A percentile compares a stretch with the other conserved stretches of the same genome.
These are phyloP conservation scores for Sebastes wilsoni DNA, from an alignment of 2,797 vertebrate species.

Conservation along the genomic window DNA sequence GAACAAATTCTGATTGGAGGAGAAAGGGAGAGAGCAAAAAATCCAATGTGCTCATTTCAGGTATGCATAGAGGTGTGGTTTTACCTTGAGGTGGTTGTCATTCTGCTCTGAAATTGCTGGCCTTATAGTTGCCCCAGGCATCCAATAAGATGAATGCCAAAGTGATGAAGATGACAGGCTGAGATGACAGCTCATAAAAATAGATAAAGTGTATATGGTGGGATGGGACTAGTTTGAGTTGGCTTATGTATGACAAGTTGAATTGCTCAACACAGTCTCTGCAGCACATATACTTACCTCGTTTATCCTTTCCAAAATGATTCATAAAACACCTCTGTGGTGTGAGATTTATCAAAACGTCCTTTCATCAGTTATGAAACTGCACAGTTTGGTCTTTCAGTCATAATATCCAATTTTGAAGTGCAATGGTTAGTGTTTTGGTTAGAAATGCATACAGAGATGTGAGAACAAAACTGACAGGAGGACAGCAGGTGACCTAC, in stretches of 20 bases:
- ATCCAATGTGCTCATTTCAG: background rate
- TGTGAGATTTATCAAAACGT: background rate
- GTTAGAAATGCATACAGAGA: background rate
- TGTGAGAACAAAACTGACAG: background rate
- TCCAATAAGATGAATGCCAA: background rate
- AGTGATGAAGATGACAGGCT: background rate
- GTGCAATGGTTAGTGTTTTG: background rate
- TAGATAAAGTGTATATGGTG: background rate
- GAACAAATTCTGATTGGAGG: background rate
- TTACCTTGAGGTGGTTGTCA: slow-evolving; percentile 38
- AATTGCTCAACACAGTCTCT: background rate
- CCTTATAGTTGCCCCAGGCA: background rate
- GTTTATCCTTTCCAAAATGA: background rate
- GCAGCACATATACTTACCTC: background rate
- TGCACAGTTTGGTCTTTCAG: background rate
- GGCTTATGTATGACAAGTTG: background rate
- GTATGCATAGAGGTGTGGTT: slow-evolving; percentile 30
- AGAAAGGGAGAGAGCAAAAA: background rate
- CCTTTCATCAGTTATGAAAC: background rate
- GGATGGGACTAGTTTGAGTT: background rate
- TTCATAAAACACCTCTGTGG: background rate
- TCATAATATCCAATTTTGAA: background rate
- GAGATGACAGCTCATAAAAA: background rate
- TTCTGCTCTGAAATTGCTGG: slow-evolving; percentile 30
- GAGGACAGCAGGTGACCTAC: background rate